Percentiles rank a stretch among this genome's conserved stretches.
These are phyloP conservation scores for Carcharodon carcharias DNA, from an alignment of 2,797 vertebrate genomes.

Conservation along the genomic window DNA sequence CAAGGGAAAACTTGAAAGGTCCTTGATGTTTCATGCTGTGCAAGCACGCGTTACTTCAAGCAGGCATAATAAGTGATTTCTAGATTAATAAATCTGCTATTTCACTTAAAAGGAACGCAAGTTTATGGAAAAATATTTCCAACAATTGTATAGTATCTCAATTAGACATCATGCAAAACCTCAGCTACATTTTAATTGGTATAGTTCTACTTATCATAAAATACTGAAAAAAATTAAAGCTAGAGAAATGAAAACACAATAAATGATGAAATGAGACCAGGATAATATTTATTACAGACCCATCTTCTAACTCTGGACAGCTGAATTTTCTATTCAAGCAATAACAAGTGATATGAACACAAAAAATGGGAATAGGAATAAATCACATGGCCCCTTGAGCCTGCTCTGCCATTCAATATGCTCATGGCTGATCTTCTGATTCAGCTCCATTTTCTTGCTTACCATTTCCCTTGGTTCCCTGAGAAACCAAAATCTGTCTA, in stretches of 20 bases:
- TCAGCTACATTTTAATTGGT: not conserved
- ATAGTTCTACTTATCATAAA: not conserved
- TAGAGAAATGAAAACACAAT: not conserved
- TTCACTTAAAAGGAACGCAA: slow-evolving; percentile 2
- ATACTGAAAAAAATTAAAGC: not conserved
- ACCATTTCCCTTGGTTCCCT: not conserved
- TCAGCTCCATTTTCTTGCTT: not conserved
- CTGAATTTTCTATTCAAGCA: not conserved
- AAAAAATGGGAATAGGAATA: not conserved
- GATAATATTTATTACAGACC: not conserved
- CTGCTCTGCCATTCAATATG: not conserved
- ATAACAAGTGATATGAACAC: not conserved
- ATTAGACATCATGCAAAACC: not conserved
- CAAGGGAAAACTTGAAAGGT: slow-evolving; percentile 54
- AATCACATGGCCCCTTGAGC: not conserved
- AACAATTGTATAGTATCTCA: not conserved
- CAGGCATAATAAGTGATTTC: slow-evolving; percentile 44
- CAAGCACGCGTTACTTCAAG: slow-evolving; percentile 52
- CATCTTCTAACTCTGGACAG: not conserved
- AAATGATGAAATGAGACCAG: not conserved
- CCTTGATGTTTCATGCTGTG: slow-evolving; percentile 59
- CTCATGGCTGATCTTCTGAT: not conserved
- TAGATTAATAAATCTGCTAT: slow-evolving; percentile 23
- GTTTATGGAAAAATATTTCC: slow-evolving; percentile 4
- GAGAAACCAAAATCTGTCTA: not conserved